These are phyloP conservation scores for Eurosta solidaginis DNA, from an alignment of 1,140 invertebrate species.

Conservation along the genomic window DNA sequence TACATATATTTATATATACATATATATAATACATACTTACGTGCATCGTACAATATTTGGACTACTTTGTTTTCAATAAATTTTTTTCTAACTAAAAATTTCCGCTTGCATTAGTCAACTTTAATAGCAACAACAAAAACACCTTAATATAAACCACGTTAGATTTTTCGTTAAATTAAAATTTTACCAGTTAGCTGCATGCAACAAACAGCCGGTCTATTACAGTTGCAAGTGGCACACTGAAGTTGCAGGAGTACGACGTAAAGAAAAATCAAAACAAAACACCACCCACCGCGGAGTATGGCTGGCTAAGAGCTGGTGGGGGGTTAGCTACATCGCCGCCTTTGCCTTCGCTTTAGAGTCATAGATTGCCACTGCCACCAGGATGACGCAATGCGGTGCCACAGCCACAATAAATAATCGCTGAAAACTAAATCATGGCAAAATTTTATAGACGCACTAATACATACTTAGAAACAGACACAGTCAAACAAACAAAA, in stretches of 20 bases:
- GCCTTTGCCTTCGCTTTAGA: neutral
- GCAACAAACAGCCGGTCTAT: neutral
- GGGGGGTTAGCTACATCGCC: neutral
- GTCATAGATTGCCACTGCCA: constrained; percentile 8
- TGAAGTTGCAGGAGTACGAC: neutral
- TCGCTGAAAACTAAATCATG: constrained; percentile 22
- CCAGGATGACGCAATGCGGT: constrained; percentile 27
- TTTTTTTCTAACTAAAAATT: neutral
- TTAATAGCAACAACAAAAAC: neutral
- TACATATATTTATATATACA: neutral
- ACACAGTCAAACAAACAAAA: neutral
- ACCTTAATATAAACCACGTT: neutral
- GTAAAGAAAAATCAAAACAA: neutral
- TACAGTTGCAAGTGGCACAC: neutral
- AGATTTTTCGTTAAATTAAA: constrained; percentile 5
- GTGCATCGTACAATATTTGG: neutral
- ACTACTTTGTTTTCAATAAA: neutral
- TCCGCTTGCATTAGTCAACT: neutral
- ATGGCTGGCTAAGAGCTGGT: neutral
- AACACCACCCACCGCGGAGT: constrained; percentile 13
- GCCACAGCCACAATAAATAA: constrained; percentile 26
- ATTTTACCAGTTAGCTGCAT: neutral
- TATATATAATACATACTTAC: neutral
- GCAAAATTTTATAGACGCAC: too few relatives aligned
- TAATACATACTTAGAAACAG: neutral